Base-by-base conservation (phyloP, 64 coral and sea anemone species). In the Actinia equina region DNA sequence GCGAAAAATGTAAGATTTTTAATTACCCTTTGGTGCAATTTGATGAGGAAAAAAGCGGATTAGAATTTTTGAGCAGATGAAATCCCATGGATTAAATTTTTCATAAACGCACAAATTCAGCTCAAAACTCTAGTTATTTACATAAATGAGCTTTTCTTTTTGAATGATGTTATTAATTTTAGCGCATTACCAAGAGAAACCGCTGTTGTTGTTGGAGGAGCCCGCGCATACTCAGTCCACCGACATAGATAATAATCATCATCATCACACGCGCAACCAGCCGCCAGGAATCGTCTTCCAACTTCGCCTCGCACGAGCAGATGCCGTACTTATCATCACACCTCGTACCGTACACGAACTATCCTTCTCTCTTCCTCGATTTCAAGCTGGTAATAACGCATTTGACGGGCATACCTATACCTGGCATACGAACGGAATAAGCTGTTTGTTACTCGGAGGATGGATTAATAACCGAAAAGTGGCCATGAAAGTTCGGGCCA, bases 381-480 rank as follows among this genome's bases (percentile, higher is more conserved):
- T 85, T 58, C 53, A 85, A 42, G 53, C 30, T 6, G 83, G 56
- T 26, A 43, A 15, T 17, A 58, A 63, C 83, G 18, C 17, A 22
- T 85, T 85, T 61, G 59, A 85, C 55, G 83, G 83, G 16, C 83
- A 85, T 17, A 85, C 83, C 0, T 85, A 85, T 60, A 85, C 53
- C 22, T 85, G 83, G 83, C 20, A 85, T 58, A 85, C 53, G 2
- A 85, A 85, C n/a, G 83, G 83, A 6, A 43, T 85, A 22, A 85
- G 30, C 62, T 85, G 83, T 30, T 26, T 85, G 1, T 5, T 85
- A 43, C 83, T 85, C 52, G 83, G 83, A 11, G 83, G 83, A 85
- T 85, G 83, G 83, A 85, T 85, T 53, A 85, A 85, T 85, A 58
- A 63, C n/a, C 52, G 83, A 61, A 63, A 85, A 43, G 83, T 85